Percentiles rank a stretch among this genome's conserved stretches.
Evolutionary conservation across 2,888 invertebrate genomes (phyloP).

Genomic region (Drosophila helvetica): DNA sequence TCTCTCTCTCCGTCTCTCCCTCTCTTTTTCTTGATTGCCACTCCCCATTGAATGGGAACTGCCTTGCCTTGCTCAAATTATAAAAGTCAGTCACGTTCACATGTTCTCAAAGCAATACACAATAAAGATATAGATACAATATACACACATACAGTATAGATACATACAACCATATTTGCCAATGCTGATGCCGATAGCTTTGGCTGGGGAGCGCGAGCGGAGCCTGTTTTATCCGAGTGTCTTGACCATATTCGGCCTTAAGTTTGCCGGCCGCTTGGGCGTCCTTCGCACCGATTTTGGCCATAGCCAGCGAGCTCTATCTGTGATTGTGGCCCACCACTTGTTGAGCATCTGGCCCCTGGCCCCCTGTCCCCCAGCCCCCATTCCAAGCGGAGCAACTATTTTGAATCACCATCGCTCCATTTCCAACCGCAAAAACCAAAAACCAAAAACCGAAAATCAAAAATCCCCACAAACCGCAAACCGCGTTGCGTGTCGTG

Average conservation of each 20-base stretch:
- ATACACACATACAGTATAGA: neutral
- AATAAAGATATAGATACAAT: neutral
- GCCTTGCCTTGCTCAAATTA: conserved; percentile 7
- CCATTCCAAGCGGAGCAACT: conserved; percentile 13
- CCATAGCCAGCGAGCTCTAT: conserved; percentile 12
- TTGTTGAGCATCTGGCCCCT: conserved; percentile 50
- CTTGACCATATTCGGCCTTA: conserved; percentile 65
- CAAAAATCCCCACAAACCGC: conserved; percentile 31
- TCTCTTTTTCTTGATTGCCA: conserved; percentile 4
- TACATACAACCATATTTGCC: conserved; percentile 60
- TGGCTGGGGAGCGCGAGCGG: conserved; percentile 10
- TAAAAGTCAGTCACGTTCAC: conserved; percentile 42
- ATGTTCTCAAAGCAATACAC: conserved; percentile 39
- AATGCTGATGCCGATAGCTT: conserved; percentile 49
- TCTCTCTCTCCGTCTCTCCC: neutral
- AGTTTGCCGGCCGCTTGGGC: conserved; percentile 62
- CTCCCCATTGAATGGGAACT: conserved; percentile 35
- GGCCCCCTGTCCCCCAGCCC: conserved; percentile 6
- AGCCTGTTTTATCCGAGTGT: conserved; percentile 21
- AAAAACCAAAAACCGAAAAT: conserved; percentile 17
- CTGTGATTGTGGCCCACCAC: conserved; percentile 47
- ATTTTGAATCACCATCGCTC: conserved; percentile 35
- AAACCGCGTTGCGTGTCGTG: conserved; percentile 54
- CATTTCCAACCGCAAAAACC: conserved; percentile 28
- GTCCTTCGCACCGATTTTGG: conserved; percentile 70